A percentile compares a stretch with the other conserved stretches of the same genome.
phyloP scores from a whole-genome alignment of 2,888 invertebrate species.

The Cheiracanthium punctorium region DNA sequence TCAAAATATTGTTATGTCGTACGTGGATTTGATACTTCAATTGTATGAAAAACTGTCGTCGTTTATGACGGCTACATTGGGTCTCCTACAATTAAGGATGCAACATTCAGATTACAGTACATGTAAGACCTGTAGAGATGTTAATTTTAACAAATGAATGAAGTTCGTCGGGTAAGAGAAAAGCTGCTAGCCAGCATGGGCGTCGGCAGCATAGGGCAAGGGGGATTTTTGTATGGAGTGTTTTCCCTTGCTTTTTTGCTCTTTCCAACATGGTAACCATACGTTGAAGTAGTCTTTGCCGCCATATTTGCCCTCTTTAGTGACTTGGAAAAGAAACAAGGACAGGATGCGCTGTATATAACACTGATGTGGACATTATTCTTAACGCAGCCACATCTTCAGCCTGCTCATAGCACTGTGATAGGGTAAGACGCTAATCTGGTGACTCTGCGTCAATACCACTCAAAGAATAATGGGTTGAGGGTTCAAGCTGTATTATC shows the following conservation, averaged over 20 bases:
- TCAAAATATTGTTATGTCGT: too few species aligned
- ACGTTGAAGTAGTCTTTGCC: neutral
- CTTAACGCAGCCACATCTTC: neutral
- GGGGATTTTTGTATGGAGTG: too few species aligned
- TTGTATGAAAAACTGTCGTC: neutral
- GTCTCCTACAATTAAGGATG: constrained; percentile 7
- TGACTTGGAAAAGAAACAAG: neutral
- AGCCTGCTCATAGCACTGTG: neutral
- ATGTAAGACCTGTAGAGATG: constrained; percentile 11
- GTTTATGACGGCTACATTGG: constrained; percentile 1
- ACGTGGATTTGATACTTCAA: too few species aligned
- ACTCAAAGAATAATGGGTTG: neutral
- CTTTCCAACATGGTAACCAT: too few species aligned
- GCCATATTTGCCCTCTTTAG: neutral
- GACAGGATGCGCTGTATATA: neutral
- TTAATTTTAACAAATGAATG: constrained; percentile 17
- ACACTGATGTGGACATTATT: neutral
- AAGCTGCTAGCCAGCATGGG: neutral
- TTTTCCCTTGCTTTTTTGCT: too few species aligned
- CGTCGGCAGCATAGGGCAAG: too few species aligned
- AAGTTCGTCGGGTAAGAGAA: constrained; percentile 8
- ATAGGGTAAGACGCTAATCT: neutral
- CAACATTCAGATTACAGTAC: neutral
- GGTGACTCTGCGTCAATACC: neutral
- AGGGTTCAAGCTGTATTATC: constrained; percentile 3